Conservation (phyloP, 2,113 vertebrate genomes). For the Lepisosteus osseus region DNA sequence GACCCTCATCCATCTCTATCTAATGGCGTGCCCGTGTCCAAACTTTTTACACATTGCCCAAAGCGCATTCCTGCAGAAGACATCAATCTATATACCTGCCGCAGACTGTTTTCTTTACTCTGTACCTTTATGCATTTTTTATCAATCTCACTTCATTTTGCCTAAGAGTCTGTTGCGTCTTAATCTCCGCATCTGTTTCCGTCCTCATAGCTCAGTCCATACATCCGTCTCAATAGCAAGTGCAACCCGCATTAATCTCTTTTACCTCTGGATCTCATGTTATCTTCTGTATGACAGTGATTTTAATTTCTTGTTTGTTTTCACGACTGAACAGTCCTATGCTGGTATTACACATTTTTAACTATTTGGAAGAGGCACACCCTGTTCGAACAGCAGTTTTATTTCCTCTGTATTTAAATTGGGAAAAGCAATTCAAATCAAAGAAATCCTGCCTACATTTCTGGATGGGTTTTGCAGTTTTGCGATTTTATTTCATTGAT, state of each 20-base stretch:
- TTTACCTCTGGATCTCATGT: too few relatives aligned
- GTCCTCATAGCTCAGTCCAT: conserved; percentile 12
- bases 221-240: conserved; percentile 6
- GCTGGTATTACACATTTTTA: too few relatives aligned
- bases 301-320: too few relatives aligned
- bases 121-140: conserved; percentile 23
- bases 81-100: conserved; percentile 27
- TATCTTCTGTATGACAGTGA: too few relatives aligned
- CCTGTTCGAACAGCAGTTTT: too few relatives aligned
- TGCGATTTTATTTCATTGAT: too few relatives aligned
- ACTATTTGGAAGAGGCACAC: too few relatives aligned
- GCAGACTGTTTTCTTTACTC: background rate
- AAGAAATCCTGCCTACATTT: too few relatives aligned
- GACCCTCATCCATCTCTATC: background rate
- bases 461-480: too few relatives aligned
- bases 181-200: conserved; percentile 8
- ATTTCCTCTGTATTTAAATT: too few relatives aligned
- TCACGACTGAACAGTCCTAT: too few relatives aligned
- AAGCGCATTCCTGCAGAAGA: conserved; percentile 23
- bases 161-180: conserved; percentile 17
- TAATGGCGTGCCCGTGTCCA: background rate
- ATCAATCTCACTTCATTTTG: conserved; percentile 45
- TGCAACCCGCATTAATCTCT: conserved; percentile 14
- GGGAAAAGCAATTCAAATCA: too few relatives aligned
- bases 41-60: background rate